A percentile compares a stretch with the other conserved stretches of the same genome.
These are phyloP conservation scores for Suricata suricatta DNA, from an alignment of 2,113 vertebrate species.

Conservation along the genomic window DNA sequence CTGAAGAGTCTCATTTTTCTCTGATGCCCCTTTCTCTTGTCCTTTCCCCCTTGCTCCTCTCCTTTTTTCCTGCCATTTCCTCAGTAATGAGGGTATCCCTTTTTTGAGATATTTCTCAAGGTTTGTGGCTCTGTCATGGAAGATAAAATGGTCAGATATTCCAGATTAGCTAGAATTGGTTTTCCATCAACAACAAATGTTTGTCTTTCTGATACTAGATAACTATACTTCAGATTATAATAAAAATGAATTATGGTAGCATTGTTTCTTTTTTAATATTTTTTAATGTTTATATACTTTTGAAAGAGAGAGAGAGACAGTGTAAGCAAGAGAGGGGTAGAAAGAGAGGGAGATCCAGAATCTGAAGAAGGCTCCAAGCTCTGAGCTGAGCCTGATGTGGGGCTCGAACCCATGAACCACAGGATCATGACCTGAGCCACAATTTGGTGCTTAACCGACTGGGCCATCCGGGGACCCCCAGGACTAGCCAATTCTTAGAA, in stretches of 20 bases:
- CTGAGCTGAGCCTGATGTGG: too few species aligned
- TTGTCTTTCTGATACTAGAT: not conserved
- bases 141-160: not conserved
- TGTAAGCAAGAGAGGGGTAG: too few species aligned
- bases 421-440: too few species aligned
- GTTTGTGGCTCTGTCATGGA: not conserved
- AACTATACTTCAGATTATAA: not conserved
- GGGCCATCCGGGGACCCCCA: too few species aligned
- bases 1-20: not conserved
- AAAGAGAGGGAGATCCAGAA: too few species aligned
- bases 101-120: not conserved
- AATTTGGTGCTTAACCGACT: too few species aligned
- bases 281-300: too few species aligned
- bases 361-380: too few species aligned
- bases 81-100: fast-evolving
- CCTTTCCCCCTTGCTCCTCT: not conserved
- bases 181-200: not conserved
- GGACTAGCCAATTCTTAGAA: not conserved
- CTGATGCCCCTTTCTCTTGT: not conserved
- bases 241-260: not conserved
- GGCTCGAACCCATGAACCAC: too few species aligned
- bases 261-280: not conserved
- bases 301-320: too few species aligned
- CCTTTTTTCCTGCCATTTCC: not conserved
- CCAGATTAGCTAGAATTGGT: not conserved